Percentiles rank a stretch among this genome's conserved stretches.
Evolutionary conservation across 2,888 invertebrate genomes (phyloP).

Genomic region (Meteorus colon): DNA sequence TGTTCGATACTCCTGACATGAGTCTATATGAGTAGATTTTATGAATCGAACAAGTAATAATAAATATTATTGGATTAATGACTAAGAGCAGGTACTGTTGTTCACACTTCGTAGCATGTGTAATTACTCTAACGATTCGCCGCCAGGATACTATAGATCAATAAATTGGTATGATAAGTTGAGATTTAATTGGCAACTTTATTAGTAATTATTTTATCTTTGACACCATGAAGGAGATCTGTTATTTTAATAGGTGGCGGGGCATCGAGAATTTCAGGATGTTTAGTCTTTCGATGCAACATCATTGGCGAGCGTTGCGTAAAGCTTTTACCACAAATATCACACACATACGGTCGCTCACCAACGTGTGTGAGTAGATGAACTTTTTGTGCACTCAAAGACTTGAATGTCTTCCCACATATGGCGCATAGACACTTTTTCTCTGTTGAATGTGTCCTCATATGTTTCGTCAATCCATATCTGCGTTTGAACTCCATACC

Average conservation of each 20-base stretch:
- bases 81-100: background rate
- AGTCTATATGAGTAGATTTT: too few species aligned
- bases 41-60: too few species aligned
- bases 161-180: background rate
- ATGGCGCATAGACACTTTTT: conserved; percentile 66
- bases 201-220: conserved; percentile 63
- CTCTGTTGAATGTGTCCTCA: conserved; percentile 65
- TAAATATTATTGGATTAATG: background rate
- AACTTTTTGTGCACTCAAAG: conserved; percentile 66
- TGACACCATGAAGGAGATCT: conserved; percentile 65
- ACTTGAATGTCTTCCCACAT: conserved; percentile 66
- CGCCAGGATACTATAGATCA: background rate
- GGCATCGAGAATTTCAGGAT: conserved; percentile 65
- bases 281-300: conserved; percentile 63
- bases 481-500: conserved; percentile 68
- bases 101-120: background rate
- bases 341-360: conserved; percentile 67
- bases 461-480: conserved; percentile 66
- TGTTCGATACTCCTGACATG: background rate
- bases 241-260: conserved; percentile 69
- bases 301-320: conserved; percentile 69
- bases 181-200: conserved; percentile 36
- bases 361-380: conserved; percentile 65
- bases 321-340: conserved; percentile 67
- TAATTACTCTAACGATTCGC: background rate